Evolutionary conservation across 2,113 vertebrate species (phyloP), one percentile per base, ranked within the genome.

Genomic region (Thomomys bottae): DNA sequence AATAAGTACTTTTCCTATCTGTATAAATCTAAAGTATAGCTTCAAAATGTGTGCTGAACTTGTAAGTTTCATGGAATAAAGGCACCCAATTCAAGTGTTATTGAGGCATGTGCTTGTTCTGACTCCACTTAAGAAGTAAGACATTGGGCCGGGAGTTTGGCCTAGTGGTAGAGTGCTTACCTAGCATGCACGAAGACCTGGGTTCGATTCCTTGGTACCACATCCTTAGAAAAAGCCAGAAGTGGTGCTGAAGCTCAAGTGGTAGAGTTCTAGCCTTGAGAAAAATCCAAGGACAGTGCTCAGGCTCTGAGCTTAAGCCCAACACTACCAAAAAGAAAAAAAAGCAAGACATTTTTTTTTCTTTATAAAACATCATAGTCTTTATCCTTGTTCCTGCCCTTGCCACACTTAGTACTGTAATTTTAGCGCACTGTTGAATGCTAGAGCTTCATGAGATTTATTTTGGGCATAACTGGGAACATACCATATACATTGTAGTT

Each of bases 361-460:
- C 3, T 6, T 72, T 2, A 61, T 84, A 66, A 89, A 71, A 32
- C n/a, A 64, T 5, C 24, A 11, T 63, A 15, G 3, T 21, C 15
- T 2, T 28, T 81, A 40, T 26, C 2, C 2, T 24, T 89, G 49
- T 8, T 86, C 2, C 12, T 79, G 36, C 34, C 40, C 2, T 9
- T 79, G 36, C 34, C 40, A 67, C 8, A 61, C 78, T 88, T 72
- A 70, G 14, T 17, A 72, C 8, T 15, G 54, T 36, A 21, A 24
- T 30, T 71, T 79, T 84, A 38, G 21, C 7, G 6, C 57, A 45
- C 26, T 32, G 81, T 81, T 54, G 30, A 28, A 2, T 21, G 2
- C n/a, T 66, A 64, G 70, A 64, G 42, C 85, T 84, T 91, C 63
- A 20, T 2, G 42, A 59, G 38, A 61, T 87, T 91, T 93, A 93